Base-by-base conservation (phyloP, 2,113 vertebrate genomes). In the Corapipo altera region DNA sequence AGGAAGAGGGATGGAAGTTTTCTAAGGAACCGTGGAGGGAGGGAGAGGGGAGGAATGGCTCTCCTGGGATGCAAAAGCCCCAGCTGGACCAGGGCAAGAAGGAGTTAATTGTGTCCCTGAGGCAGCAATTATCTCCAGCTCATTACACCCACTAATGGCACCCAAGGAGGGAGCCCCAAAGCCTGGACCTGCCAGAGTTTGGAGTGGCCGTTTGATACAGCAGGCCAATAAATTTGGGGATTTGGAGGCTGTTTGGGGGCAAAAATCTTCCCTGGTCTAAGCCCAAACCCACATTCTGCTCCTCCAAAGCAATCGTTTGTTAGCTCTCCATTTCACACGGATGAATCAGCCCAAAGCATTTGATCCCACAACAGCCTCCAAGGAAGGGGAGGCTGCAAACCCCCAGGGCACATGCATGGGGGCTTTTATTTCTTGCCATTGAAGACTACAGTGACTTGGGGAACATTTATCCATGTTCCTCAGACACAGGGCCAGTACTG, bases 101-200 rank as follows among this genome's bases (percentile, higher is more conserved):
- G 62, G 94, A 88, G 88, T 91, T 95, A 90, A 95, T 96, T 88
- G 43, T 24, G n/a, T 91, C 88, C 51, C 71, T 0, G 9, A 54
- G 51, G 92, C 85, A 86, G 32, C 69, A 95, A 74, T 97, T 93
- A 92, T 35, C 78, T 70, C 26, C 83, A 91, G 51, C 75, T 94
- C 82, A 41, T 93, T 88, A 70, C 59, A 58, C 14, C 41, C n/a
- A 27, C 37, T 46, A 32, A 73, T 12, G 37, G 21, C 35, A 58
- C 21, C 52, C 17, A 15, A 27, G 19, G 52, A 75, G 7, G 30
- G 66, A 94, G 46, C 65, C 46, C 78, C 33, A 19, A 39, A n/a
- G n/a, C 43, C 32, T 3, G 44, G 64, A 52, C 2, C 14, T 15
- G 51, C 22, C 43, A 70, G 41, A 51, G 37, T 37, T 46, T 24